Percentiles rank a stretch among this genome's conserved stretches.
These are phyloP conservation scores for Drosophila dunni DNA, from an alignment of 1,140 invertebrate species.

Conservation along the genomic window DNA sequence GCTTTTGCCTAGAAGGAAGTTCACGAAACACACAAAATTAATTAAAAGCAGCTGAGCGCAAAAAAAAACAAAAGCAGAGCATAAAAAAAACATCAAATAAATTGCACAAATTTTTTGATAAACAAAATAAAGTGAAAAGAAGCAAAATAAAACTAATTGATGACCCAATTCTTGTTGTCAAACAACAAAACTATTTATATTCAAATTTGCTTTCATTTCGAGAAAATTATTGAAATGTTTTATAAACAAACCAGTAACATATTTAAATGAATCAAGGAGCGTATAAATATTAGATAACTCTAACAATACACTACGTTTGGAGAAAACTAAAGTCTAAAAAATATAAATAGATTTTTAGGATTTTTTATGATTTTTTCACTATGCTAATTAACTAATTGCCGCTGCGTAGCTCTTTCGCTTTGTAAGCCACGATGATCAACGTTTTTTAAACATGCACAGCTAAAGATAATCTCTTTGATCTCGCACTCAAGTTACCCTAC, in stretches of 20 bases:
- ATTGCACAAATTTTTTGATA: slow-evolving; percentile 62
- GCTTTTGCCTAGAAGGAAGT: slow-evolving; percentile 57
- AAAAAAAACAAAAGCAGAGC: slow-evolving; percentile 24
- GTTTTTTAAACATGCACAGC: background rate
- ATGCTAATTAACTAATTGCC: no score
- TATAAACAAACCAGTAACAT: slow-evolving; percentile 9
- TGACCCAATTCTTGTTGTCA: slow-evolving; percentile 70
- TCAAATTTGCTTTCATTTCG: slow-evolving; percentile 55
- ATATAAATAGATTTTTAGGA: no score
- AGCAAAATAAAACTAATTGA: slow-evolving; percentile 57
- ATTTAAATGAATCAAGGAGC: background rate
- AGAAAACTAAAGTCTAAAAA: no score
- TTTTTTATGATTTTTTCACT: no score
- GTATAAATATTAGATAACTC: background rate
- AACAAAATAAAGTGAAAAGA: slow-evolving; percentile 40
- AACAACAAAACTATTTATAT: slow-evolving; percentile 61
- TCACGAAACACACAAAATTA: slow-evolving; percentile 45
- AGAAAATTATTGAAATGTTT: slow-evolving; percentile 11
- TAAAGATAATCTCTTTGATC: background rate
- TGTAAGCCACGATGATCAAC: no score
- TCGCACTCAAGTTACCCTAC: background rate
- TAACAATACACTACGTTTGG: no score
- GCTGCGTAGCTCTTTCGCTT: no score
- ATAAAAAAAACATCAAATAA: slow-evolving; percentile 68
- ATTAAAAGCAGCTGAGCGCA: slow-evolving; percentile 52